Conservation (phyloP, 1,140 invertebrate species). For the Dufourea novaeangliae region DNA sequence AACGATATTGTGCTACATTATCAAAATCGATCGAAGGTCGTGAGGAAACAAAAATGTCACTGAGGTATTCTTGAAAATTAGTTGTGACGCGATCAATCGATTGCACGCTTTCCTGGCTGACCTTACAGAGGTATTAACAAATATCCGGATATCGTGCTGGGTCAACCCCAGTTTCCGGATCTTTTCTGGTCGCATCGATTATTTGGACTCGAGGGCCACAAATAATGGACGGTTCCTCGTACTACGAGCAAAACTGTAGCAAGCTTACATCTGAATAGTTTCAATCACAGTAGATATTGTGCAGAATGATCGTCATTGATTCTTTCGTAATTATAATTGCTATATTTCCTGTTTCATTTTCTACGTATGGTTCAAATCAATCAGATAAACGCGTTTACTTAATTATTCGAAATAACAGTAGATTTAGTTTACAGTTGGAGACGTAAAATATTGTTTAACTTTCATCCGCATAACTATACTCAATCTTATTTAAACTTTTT, state of each 20-base stretch:
- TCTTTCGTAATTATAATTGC: not conserved
- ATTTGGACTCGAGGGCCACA: not conserved
- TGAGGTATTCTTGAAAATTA: conserved; percentile 14
- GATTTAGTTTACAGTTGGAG: too few relatives aligned
- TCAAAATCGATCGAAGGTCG: not conserved
- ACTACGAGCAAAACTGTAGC: conserved; percentile 18
- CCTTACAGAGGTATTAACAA: conserved; percentile 19
- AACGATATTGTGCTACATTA: not conserved
- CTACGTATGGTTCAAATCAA: not conserved
- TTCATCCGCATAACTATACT: too few relatives aligned
- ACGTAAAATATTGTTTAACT: too few relatives aligned
- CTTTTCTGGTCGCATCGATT: conserved; percentile 20
- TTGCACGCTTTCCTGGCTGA: conserved; percentile 46
- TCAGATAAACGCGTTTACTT: not conserved
- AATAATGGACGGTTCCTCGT: conserved; percentile 2
- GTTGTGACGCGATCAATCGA: not conserved
- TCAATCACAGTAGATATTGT: conserved; percentile 38
- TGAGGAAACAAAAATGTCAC: conserved; percentile 14
- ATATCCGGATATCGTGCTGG: not conserved
- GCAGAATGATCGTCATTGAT: not conserved
- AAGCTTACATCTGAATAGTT: conserved; percentile 16
- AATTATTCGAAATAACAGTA: too few relatives aligned
- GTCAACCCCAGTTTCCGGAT: not conserved
- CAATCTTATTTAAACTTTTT: too few relatives aligned
- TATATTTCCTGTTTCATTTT: not conserved